Evolutionary conservation across 30 jellyfish, hydroid and myxozoan species (phyloP), one percentile per base, ranked within the genome.

Genomic region (Aurelia aurita complex sp. Pacific): DNA sequence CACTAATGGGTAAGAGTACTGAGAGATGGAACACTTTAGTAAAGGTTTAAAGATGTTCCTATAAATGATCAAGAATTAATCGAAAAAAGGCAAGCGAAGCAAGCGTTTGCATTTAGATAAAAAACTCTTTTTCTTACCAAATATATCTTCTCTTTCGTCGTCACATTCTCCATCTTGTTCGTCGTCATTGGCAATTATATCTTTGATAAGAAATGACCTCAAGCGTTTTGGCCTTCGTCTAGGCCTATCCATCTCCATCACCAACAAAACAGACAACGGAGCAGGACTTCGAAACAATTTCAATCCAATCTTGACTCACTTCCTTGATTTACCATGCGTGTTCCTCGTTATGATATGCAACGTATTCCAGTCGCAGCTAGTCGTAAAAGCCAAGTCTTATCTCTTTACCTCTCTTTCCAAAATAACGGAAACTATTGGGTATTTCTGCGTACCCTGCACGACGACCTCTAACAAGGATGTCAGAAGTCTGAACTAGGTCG

Each of bases 181-280:
- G 9, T 70, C 92, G 34, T 83, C 86, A 23, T 19, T 69, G 12
- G 86, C 92, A 73, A 83, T 83, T 52, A 83, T 83, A 51, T 83
- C 92, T 72, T 64, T 83, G 55, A 83, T 83, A 14, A 83, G 52
- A 63, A 83, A 83, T 17, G 92, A 83, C 32, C 67, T 72, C 29
- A 70, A 83, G 55, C 85, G 79, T 2, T 71, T 50, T 57, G 81
- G 77, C 74, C 59, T 32, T 34, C 65, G 51, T 43, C 50, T 62
- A 52, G 61, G 35, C 33, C 64, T 15, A 10, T 23, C 23, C 66
- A 60, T 16, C 29, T 77, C 88, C 88, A 77, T 77, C 57, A 46
- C 57, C 57, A 46, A 46, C 6, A 2, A 46, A 46, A 46, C 57
- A 46, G 57, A 9, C 50, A 23, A 40, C 52, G 4, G 4, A 0